A percentile compares a stretch with the other conserved stretches of the same genome.
Evolutionary conservation across 2,888 invertebrate species (phyloP).

Genomic region (Ramazzottius varieornatus): DNA sequence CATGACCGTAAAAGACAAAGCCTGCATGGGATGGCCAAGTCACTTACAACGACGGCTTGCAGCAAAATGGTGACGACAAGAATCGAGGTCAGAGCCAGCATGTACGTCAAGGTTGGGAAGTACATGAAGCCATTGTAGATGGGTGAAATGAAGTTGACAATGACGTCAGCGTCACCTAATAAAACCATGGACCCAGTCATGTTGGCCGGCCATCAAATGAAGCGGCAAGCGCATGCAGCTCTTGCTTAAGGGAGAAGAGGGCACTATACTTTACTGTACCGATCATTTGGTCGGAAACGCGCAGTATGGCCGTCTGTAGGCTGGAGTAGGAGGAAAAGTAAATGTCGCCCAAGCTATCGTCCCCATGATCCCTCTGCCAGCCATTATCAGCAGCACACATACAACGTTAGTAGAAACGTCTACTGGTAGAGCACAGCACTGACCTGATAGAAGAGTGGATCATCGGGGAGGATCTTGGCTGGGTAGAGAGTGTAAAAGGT

Average conservation of each 20-base stretch:
- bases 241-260: too few relatives aligned
- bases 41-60: not conserved
- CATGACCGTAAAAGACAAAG: not conserved
- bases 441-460: not conserved
- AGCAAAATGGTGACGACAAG: not conserved
- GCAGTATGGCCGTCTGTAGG: not conserved
- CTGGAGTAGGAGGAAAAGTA: not conserved
- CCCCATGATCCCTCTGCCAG: not conserved
- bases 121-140: not conserved
- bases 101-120: not conserved
- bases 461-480: not conserved
- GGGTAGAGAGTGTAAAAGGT: not conserved
- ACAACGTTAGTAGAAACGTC: not conserved
- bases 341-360: not conserved
- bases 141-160: not conserved
- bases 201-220: too few relatives aligned
- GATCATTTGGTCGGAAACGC: not conserved
- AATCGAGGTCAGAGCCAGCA: not conserved
- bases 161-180: not conserved
- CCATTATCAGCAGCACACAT: not conserved
- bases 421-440: not conserved
- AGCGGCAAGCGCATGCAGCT: too few relatives aligned
- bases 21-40: not conserved
- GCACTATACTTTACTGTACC: too few relatives aligned
- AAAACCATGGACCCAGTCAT: too few relatives aligned